Conservation (phyloP, 2,113 vertebrate species). For the Rissa tridactyla region DNA sequence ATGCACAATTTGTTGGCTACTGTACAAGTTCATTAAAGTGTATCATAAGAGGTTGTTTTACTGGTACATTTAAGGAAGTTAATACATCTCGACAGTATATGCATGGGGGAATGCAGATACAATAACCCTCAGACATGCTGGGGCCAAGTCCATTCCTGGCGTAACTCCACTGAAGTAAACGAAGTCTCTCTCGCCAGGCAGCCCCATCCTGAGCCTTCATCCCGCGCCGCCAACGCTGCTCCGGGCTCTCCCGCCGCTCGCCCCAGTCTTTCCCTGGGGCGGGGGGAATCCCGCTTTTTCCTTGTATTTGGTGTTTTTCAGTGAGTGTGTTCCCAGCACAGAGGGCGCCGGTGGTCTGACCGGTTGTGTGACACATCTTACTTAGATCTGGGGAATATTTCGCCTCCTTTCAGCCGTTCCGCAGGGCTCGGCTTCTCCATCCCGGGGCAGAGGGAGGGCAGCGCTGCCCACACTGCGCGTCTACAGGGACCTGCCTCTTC, state of each 20-base stretch:
- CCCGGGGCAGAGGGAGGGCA: not conserved
- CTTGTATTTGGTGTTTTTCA: not conserved
- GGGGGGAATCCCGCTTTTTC: not conserved
- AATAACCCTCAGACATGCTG: constrained; percentile 68
- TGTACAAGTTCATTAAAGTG: constrained; percentile 69
- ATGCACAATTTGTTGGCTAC: constrained; percentile 67
- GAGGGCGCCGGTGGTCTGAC: not conserved
- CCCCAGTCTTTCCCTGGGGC: fast-evolving
- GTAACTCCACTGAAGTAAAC: not conserved
- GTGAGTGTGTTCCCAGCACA: not conserved
- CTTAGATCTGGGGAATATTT: not conserved
- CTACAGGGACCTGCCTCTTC: not conserved
- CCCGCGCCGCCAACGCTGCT: not conserved
- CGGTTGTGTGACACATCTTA: fast-evolving
- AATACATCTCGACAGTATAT: constrained; percentile 66
- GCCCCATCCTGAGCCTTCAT: not conserved
- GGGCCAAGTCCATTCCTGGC: constrained; percentile 52
- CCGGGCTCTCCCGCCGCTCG: not conserved
- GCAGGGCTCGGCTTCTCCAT: not conserved
- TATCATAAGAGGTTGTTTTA: constrained; percentile 70
- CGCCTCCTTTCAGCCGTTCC: not conserved
- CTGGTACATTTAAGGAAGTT: constrained; percentile 69
- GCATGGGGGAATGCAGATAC: constrained; percentile 62
- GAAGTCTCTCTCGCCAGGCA: not conserved
- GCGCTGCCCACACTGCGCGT: not conserved